phyloP scores from a whole-genome alignment of 1,140 invertebrate genomes.

The Ptiloglossa arizonensis region DNA sequence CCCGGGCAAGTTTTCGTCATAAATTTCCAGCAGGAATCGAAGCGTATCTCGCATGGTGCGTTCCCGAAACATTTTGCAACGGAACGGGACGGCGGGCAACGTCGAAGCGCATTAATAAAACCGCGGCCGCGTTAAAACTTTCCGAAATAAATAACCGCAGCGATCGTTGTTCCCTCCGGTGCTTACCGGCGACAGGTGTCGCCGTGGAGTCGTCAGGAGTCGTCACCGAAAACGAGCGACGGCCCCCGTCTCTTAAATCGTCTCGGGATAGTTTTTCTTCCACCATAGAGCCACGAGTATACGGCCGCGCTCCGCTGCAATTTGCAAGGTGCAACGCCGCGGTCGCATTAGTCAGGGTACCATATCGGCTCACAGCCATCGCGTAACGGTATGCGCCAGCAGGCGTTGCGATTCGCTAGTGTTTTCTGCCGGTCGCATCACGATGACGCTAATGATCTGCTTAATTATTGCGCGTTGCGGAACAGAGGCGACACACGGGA shows the following conservation, averaged over 20 bases:
- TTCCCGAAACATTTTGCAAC: neutral
- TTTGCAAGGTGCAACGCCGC: slow-evolving; percentile 80
- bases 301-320: slow-evolving; percentile 68
- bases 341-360: slow-evolving; percentile 79
- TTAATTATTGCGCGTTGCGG: slow-evolving; percentile 76
- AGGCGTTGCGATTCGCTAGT: slow-evolving; percentile 73
- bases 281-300: slow-evolving; percentile 50
- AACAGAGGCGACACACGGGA: slow-evolving; percentile 20
- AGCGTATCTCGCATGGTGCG: neutral
- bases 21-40: neutral
- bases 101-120: slow-evolving; percentile 22
- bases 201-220: slow-evolving; percentile 55
- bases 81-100: neutral
- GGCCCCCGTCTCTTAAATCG: slow-evolving; percentile 71
- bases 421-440: slow-evolving; percentile 60
- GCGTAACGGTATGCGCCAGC: slow-evolving; percentile 77
- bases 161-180: neutral
- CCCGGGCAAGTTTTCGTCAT: neutral
- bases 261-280: slow-evolving; percentile 71
- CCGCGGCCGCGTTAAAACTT: neutral
- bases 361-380: slow-evolving; percentile 78
- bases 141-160: neutral
- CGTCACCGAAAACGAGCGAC: slow-evolving; percentile 57
- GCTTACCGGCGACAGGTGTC: slow-evolving; percentile 36
- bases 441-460: slow-evolving; percentile 80